Base-by-base conservation (phyloP, 2,888 invertebrate genomes). In the Spicauda simplicius region DNA sequence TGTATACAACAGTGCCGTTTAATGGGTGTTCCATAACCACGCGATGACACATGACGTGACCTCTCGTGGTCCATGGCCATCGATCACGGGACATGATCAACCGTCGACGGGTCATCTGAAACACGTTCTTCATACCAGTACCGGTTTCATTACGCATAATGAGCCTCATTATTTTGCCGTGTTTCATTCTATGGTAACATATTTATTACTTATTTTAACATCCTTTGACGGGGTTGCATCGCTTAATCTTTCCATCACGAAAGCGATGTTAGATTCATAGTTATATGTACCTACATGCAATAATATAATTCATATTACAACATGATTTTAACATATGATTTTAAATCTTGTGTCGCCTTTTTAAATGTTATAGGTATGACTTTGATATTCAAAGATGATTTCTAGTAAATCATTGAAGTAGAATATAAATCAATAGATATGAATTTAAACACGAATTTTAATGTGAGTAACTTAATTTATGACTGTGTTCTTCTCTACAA, bases 121-220 rank as follows among this genome's bases (percentile, higher is more conserved):
- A 66, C 66, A 61, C 50, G 66, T 66, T 66, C 56, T 54, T 48
- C 59, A 19, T 16, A 41, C 16, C 55, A 0, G 50, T 67, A 61
- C 66, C 61, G 66, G 66, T 67, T 67, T 60, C 60, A 67, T 61
- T 61, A 60, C 61, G 53, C 61, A 56, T 67, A 67, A 67, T 67
- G 66, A 67, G 55, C 61, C 45, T 63, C 45, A 63, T 63, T 62
- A 62, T 54, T 25, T 20, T 54, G 30, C 37, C 37, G 53, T 18
- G 37, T 62, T 62, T 53, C 53, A 62, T 54, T 41, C 41, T 41
- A 14, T 41, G 20, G 18, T 48, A 14, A 48, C 48, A 25, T 41
- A 41, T 11, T 11, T 14, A 12, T 41, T 41, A 14, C 14, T 41
- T 41, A 41, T 11, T 12, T 5, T 14, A 2, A 1, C 14, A 10